Conservation (phyloP, 1,140 invertebrate species). For the Orius insidiosus region DNA sequence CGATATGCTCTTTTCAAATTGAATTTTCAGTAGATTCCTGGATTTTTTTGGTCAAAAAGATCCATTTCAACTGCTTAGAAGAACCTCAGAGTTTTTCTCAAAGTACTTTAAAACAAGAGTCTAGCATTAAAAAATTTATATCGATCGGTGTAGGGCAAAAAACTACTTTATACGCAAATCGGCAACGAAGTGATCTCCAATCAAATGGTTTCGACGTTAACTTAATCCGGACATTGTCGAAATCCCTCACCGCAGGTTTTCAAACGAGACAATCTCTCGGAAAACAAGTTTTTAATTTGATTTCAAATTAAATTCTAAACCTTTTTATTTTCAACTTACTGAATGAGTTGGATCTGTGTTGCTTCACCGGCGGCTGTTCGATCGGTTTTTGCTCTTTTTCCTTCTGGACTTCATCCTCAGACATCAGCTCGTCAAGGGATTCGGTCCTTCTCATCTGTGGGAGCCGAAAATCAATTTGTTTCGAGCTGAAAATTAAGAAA, state of each 20-base stretch:
- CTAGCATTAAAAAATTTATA: too few relatives aligned
- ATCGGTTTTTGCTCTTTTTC: neutral
- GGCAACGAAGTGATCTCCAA: slow-evolving; percentile 4
- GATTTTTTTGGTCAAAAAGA: too few relatives aligned
- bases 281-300: neutral
- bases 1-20: too few relatives aligned
- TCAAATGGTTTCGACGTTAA: neutral
- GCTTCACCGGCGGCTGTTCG: slow-evolving; percentile 23
- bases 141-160: slow-evolving; percentile 29
- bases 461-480: slow-evolving; percentile 44
- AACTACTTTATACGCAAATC: neutral
- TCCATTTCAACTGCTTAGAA: too few relatives aligned
- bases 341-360: slow-evolving; percentile 41
- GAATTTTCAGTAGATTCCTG: too few relatives aligned
- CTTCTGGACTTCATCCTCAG: slow-evolving; percentile 5
- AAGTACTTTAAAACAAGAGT: too few relatives aligned
- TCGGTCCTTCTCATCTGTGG: slow-evolving; percentile 36
- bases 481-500: slow-evolving; percentile 30
- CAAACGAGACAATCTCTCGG: slow-evolving; percentile 14
- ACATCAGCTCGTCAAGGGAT: slow-evolving; percentile 35
- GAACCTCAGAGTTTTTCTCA: too few relatives aligned
- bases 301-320: neutral
- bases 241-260: neutral
- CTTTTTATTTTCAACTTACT: slow-evolving; percentile 29
- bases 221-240: neutral